Conservation (phyloP, 2,797 vertebrate species). For the Poecile montanus region DNA sequence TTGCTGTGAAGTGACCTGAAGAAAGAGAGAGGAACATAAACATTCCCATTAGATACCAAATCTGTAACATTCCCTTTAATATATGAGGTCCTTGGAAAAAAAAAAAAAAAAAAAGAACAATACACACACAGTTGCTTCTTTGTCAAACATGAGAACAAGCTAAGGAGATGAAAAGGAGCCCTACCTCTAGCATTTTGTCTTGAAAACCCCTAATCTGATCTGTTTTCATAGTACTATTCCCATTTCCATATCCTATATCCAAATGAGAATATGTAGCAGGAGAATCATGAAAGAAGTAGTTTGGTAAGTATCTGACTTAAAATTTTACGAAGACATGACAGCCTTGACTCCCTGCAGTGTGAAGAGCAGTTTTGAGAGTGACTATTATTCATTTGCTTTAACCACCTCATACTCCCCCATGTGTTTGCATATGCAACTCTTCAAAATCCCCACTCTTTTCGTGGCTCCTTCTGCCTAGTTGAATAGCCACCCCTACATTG, state of each 20-base stretch:
- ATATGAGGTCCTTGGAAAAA: accelerated
- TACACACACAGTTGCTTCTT: neutral
- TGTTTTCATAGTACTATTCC: neutral
- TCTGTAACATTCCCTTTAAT: neutral
- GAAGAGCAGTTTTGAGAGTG: neutral
- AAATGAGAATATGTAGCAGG: neutral
- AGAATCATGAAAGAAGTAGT: neutral
- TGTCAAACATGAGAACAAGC: neutral
- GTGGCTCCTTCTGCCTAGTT: neutral
- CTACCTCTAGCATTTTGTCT: neutral
- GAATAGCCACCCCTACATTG: neutral
- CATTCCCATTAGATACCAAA: neutral
- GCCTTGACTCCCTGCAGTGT: neutral
- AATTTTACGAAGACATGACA: neutral
- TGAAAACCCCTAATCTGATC: neutral
- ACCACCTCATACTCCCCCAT: neutral
- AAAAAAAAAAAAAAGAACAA: neutral
- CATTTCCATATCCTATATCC: neutral
- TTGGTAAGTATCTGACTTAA: neutral
- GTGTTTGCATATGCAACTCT: neutral
- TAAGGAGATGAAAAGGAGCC: neutral
- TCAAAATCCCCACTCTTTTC: neutral
- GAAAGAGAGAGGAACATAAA: neutral
- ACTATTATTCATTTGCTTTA: neutral
- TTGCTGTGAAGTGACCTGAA: constrained; percentile 96